Percentiles rank a stretch among this genome's conserved stretches.
These are phyloP conservation scores for Solenopsis invicta DNA, from an alignment of 1,140 invertebrate species.

Conservation along the genomic window DNA sequence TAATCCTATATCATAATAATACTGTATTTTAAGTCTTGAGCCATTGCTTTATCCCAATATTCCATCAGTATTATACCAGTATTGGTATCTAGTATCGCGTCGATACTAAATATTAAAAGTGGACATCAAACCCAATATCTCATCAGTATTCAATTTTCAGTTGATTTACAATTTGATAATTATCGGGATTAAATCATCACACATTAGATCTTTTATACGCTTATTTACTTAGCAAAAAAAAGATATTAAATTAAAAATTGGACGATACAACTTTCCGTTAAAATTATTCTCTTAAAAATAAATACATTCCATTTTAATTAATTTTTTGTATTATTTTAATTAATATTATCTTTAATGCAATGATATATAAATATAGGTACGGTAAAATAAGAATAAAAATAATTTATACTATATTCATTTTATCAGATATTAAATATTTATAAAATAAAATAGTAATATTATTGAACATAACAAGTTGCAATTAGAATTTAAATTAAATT, in stretches of 20 bases:
- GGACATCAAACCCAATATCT: too few relatives aligned
- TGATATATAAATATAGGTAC: background rate
- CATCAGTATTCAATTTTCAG: too few relatives aligned
- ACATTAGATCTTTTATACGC: background rate
- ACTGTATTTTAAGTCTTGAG: too few relatives aligned
- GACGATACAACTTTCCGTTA: background rate
- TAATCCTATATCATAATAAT: too few relatives aligned
- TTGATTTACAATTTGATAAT: background rate
- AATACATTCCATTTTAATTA: constrained; percentile 1
- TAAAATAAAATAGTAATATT: constrained; percentile 1
- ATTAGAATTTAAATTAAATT: background rate
- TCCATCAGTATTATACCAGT: too few relatives aligned
- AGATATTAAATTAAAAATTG: background rate
- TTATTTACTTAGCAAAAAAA: background rate
- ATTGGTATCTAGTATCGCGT: too few relatives aligned
- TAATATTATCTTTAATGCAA: background rate
- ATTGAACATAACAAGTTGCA: background rate
- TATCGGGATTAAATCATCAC: background rate
- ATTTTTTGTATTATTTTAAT: background rate
- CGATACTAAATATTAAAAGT: too few relatives aligned
- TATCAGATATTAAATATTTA: background rate
- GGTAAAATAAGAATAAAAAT: background rate
- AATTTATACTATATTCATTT: background rate
- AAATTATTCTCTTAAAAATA: constrained; percentile 14
- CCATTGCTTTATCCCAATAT: too few relatives aligned